Percentiles rank a stretch among this genome's conserved stretches.
phyloP scores from a whole-genome alignment of 2,797 vertebrate genomes.

The Antennarius maculatus region DNA sequence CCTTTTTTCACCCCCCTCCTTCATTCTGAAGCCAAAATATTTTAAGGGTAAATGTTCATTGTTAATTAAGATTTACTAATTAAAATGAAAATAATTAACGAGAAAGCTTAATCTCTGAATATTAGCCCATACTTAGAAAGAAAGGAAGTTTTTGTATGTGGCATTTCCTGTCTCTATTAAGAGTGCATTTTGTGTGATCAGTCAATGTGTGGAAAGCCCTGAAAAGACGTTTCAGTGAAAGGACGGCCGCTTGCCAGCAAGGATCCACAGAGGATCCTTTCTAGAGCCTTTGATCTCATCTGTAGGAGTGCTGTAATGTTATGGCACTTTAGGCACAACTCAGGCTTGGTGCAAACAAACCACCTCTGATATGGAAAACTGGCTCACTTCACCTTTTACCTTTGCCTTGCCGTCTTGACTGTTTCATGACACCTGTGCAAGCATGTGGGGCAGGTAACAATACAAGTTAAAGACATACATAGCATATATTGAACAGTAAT shows the following conservation, averaged over 20 bases:
- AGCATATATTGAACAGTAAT: constrained; percentile 53
- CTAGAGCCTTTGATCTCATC: constrained; percentile 83
- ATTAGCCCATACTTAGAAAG: constrained; percentile 89
- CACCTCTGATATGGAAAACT: constrained; percentile 80
- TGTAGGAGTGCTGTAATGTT: constrained; percentile 82
- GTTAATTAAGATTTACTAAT: constrained; percentile 99
- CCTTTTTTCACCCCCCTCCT: constrained; percentile 82
- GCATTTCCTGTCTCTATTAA: constrained; percentile 84
- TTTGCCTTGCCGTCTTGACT: constrained; percentile 62
- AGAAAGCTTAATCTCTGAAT: constrained; percentile 95
- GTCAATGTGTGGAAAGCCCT: constrained; percentile 79
- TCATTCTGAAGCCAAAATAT: constrained; percentile 91
- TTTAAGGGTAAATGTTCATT: constrained; percentile 98
- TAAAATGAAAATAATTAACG: constrained; percentile 98
- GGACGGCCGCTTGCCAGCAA: constrained; percentile 76
- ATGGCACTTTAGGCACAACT: constrained; percentile 80
- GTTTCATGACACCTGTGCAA: constrained; percentile 42
- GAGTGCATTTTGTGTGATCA: constrained; percentile 81
- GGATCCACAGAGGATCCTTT: constrained; percentile 74
- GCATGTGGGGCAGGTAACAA: constrained; percentile 62
- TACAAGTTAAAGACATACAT: constrained; percentile 47
- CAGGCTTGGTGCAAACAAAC: constrained; percentile 78
- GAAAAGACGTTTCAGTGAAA: constrained; percentile 78
- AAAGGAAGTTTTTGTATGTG: constrained; percentile 89
- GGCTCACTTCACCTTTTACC: constrained; percentile 78